phyloP scores from a whole-genome alignment of 2,797 vertebrate species.

The Peromyscus aztecus region DNA sequence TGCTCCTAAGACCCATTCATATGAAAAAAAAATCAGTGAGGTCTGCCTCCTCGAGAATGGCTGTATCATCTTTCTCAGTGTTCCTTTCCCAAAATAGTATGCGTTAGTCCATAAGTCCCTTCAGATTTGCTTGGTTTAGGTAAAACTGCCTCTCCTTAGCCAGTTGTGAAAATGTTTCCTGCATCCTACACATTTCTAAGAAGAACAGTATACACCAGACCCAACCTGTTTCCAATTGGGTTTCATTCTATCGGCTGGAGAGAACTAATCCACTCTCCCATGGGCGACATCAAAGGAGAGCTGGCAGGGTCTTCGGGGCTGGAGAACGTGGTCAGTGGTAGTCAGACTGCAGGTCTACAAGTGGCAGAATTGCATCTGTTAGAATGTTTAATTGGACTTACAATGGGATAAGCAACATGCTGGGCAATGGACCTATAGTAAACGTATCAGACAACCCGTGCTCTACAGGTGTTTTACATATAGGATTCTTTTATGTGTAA shows the following conservation, averaged over 20 bases:
- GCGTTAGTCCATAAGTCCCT: constrained; percentile 29
- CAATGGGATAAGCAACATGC: constrained; percentile 26
- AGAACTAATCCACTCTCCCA: constrained; percentile 55
- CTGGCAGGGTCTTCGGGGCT: constrained; percentile 22
- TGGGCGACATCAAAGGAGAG: constrained; percentile 47
- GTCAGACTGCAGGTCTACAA: constrained; percentile 21
- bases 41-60: background rate
- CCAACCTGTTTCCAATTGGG: constrained; percentile 59
- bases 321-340: constrained; percentile 29
- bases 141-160: constrained; percentile 25
- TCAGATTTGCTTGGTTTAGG: background rate
- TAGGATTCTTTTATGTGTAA: constrained; percentile 75
- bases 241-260: constrained; percentile 51
- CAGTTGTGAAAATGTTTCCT: constrained; percentile 4
- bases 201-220: constrained; percentile 11
- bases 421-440: background rate
- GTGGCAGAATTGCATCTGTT: constrained; percentile 37
- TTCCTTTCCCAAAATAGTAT: constrained; percentile 2
- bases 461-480: constrained; percentile 78
- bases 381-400: constrained; percentile 47
- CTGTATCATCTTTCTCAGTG: constrained; percentile 21
- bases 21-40: background rate
- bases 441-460: constrained; percentile 31
- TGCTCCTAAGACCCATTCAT: constrained; percentile 19
- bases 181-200: constrained; percentile 4